phyloP scores from a whole-genome alignment of 2,797 vertebrate genomes.

The Mycteria americana region DNA sequence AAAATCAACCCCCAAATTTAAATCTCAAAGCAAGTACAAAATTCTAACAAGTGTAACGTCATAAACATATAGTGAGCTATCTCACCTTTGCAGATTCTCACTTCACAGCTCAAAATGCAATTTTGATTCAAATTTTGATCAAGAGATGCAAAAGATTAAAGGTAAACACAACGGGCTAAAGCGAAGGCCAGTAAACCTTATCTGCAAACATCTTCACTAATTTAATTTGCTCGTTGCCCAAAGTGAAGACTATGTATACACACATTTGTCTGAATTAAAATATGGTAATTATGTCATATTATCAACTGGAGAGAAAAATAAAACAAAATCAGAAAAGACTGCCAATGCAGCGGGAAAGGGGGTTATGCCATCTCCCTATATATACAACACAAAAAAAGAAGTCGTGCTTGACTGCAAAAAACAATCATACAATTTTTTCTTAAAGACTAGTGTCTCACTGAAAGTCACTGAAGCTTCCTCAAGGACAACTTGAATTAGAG shows the following conservation, averaged over 20 bases:
- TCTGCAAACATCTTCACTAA: neutral
- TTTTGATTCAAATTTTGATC: neutral
- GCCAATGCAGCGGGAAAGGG: neutral
- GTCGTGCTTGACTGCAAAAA: conserved; percentile 13
- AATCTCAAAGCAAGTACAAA: neutral
- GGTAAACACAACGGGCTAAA: neutral
- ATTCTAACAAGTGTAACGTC: neutral
- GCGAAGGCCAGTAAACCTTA: neutral
- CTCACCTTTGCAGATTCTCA: neutral
- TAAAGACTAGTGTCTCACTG: neutral
- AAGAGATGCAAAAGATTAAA: neutral
- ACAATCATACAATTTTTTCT: neutral
- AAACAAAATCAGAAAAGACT: neutral
- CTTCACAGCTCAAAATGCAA: neutral
- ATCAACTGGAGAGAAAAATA: neutral
- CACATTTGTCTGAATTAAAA: neutral
- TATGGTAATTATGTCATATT: neutral
- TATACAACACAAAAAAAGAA: neutral
- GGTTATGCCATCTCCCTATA: neutral
- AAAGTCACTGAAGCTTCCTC: conserved; percentile 32
- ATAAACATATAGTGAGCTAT: neutral
- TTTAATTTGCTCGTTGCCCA: neutral
- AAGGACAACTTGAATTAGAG: conserved; percentile 32
- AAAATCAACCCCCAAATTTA: neutral
- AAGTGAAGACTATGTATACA: neutral